phyloP scores from a whole-genome alignment of 2,797 vertebrate genomes.

The Oryzias sinensis region DNA sequence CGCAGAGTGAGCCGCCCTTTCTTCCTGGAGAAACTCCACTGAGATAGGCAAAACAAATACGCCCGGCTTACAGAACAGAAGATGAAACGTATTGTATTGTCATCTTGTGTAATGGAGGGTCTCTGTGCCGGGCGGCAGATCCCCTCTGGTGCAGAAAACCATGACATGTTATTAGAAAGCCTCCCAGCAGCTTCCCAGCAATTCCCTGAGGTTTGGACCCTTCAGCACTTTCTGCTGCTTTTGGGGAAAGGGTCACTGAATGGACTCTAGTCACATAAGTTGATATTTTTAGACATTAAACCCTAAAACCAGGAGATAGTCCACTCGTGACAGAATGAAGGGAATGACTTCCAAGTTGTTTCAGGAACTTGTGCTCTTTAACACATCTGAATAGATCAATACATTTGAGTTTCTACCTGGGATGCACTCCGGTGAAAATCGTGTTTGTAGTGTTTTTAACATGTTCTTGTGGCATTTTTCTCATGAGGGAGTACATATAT shows the following conservation, averaged over 20 bases:
- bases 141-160: too few species aligned
- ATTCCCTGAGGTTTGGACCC: neutral
- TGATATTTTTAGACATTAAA: too few species aligned
- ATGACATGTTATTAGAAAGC: neutral
- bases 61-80: neutral
- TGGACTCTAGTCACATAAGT: neutral
- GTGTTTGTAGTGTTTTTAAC: too few species aligned
- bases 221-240: neutral
- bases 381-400: too few species aligned
- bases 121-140: neutral
- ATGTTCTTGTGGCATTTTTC: too few species aligned
- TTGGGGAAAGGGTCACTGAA: neutral
- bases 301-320: too few species aligned
- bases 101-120: constrained; percentile 33
- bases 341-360: too few species aligned
- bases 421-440: too few species aligned
- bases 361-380: too few species aligned
- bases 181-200: neutral
- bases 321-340: too few species aligned
- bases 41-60: neutral
- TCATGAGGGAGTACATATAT: too few species aligned
- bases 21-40: neutral
- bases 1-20: neutral
- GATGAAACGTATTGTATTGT: constrained; percentile 27
- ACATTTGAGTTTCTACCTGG: too few species aligned